These are phyloP conservation scores for Pygoscelis adeliae DNA, from an alignment of 2,113 vertebrate species.

Conservation along the genomic window DNA sequence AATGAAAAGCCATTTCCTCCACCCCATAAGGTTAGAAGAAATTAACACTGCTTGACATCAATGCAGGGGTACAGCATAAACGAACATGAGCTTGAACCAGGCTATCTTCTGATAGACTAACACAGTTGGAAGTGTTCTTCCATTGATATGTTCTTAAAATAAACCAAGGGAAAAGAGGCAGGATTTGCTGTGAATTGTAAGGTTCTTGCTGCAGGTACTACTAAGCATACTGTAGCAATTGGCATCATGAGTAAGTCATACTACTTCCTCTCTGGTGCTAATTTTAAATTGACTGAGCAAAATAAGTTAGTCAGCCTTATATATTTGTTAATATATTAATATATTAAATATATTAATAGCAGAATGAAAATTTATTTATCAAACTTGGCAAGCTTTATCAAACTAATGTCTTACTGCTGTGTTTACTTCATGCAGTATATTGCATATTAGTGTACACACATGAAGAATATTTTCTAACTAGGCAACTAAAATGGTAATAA, in stretches of 20 bases:
- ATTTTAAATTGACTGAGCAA: background rate
- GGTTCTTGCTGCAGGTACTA: background rate
- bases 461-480: background rate
- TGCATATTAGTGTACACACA: background rate
- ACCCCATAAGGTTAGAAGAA: background rate
- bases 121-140: background rate
- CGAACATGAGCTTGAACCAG: background rate
- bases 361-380: background rate
- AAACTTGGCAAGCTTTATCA: background rate
- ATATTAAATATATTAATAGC: background rate
- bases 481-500: background rate
- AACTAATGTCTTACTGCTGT: background rate
- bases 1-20: background rate
- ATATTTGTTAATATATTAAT: background rate
- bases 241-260: background rate
- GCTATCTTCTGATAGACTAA: background rate
- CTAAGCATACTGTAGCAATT: background rate
- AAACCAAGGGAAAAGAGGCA: background rate
- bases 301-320: background rate
- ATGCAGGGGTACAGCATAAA: background rate
- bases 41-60: background rate
- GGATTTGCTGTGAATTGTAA: background rate
- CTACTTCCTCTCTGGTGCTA: background rate
- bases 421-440: background rate
- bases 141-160: slow-evolving; percentile 8